phyloP scores from a whole-genome alignment of 2,113 vertebrate genomes.

The Calidris pugnax region DNA sequence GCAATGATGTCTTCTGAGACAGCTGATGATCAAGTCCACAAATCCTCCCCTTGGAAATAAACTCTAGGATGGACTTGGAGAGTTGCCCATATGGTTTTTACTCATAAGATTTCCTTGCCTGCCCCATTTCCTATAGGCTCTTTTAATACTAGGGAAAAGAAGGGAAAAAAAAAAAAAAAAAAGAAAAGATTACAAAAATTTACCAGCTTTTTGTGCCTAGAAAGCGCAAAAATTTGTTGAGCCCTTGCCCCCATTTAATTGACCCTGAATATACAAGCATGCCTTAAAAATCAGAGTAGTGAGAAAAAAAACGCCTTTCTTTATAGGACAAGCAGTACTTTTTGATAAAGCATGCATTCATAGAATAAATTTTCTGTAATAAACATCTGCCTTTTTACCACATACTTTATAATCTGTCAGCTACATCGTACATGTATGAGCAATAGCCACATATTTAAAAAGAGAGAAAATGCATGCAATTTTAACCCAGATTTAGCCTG shows the following conservation, averaged over 20 bases:
- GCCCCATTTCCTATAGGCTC: background rate
- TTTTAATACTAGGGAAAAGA: background rate
- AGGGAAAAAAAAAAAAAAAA: background rate
- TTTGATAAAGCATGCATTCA: background rate
- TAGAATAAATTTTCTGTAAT: background rate
- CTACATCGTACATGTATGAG: background rate
- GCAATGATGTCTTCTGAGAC: background rate
- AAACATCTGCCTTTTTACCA: background rate
- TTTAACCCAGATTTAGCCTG: constrained; percentile 8
- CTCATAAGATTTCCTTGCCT: background rate
- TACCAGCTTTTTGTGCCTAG: background rate
- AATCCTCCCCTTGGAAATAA: background rate
- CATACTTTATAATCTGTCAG: background rate
- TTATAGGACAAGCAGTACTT: background rate
- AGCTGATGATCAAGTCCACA: background rate
- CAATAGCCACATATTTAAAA: background rate
- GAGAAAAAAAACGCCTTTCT: background rate
- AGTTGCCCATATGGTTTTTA: background rate
- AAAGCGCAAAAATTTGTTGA: background rate
- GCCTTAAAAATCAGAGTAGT: background rate
- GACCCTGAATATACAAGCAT: background rate
- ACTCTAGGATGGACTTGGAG: background rate
- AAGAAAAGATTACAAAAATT: background rate
- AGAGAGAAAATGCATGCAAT: background rate
- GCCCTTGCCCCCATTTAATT: background rate